phyloP scores from a whole-genome alignment of 2,888 invertebrate species.

The Athalia circularis region DNA sequence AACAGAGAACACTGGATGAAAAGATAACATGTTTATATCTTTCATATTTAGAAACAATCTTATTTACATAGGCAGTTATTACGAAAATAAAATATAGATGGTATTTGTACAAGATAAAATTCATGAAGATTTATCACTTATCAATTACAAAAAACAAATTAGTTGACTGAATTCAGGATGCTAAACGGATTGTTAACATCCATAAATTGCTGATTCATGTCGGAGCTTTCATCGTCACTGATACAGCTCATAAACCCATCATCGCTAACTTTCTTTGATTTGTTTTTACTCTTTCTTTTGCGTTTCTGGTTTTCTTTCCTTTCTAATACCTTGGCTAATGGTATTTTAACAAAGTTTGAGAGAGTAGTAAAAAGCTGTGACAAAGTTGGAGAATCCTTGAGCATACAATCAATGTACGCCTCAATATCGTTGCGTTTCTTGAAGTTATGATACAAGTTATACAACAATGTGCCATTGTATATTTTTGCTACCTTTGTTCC shows the following conservation, averaged over 20 bases:
- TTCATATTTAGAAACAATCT: no score
- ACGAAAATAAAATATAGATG: no score
- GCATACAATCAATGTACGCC: constrained; percentile 74
- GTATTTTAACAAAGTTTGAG: constrained; percentile 53
- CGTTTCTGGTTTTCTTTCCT: constrained; percentile 49
- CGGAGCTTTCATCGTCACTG: constrained; percentile 23
- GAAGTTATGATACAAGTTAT: constrained; percentile 82
- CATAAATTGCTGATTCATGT: constrained; percentile 49
- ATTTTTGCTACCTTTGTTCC: constrained; percentile 78
- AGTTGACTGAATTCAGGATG: constrained; percentile 49
- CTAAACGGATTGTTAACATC: constrained; percentile 57
- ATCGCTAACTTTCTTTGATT: constrained; percentile 58
- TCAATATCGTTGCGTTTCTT: constrained; percentile 77
- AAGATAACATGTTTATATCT: no score
- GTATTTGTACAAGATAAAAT: constrained; percentile 17
- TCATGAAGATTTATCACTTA: neutral
- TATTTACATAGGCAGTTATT: no score
- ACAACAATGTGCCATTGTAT: constrained; percentile 86
- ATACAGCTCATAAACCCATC: constrained; percentile 40
- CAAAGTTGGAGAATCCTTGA: constrained; percentile 69
- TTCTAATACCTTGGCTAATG: constrained; percentile 51
- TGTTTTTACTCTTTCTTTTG: constrained; percentile 57
- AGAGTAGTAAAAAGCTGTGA: constrained; percentile 63
- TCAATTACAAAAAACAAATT: constrained; percentile 45
- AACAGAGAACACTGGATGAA: no score